Evolutionary conservation across 2,888 invertebrate species (phyloP).

Genomic region (Eledone cirrhosa): DNA sequence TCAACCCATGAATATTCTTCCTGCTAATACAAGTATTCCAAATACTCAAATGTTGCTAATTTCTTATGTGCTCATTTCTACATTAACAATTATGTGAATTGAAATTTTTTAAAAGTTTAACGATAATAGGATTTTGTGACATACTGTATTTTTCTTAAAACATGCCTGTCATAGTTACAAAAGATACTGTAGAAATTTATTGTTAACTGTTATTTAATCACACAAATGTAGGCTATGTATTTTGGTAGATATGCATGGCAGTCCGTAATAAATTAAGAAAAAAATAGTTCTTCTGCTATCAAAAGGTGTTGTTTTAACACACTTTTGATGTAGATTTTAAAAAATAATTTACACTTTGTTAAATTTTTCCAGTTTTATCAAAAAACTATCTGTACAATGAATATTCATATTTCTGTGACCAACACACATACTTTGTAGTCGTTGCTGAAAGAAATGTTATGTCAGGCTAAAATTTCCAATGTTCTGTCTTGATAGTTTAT

Average conservation of each 20-base stretch:
- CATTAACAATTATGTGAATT: slow-evolving; percentile 10
- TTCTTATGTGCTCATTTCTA: slow-evolving; percentile 27
- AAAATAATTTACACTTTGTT: too few species aligned
- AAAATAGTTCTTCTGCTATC: too few species aligned
- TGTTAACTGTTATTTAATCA: slow-evolving; percentile 17
- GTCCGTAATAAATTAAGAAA: too few species aligned
- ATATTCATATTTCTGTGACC: too few species aligned
- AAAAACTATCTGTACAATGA: too few species aligned
- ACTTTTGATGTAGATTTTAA: too few species aligned
- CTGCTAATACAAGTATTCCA: slow-evolving; percentile 14
- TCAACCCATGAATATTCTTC: slow-evolving; percentile 13
- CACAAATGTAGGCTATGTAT: slow-evolving; percentile 23
- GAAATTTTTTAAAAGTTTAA: slow-evolving; percentile 11
- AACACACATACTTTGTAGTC: too few species aligned
- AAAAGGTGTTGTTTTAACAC: too few species aligned
- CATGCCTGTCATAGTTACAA: not conserved
- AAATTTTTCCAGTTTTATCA: too few species aligned
- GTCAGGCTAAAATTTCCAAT: too few species aligned
- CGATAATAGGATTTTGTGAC: slow-evolving; percentile 20
- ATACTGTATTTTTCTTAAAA: slow-evolving; percentile 23
- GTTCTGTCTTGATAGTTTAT: too few species aligned
- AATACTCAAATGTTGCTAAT: slow-evolving; percentile 24
- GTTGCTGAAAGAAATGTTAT: too few species aligned
- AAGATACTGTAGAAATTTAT: slow-evolving; percentile 8
- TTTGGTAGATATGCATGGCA: slow-evolving; percentile 18